phyloP scores from a whole-genome alignment of 2,888 invertebrate species.

The Loripinus fragilis region DNA sequence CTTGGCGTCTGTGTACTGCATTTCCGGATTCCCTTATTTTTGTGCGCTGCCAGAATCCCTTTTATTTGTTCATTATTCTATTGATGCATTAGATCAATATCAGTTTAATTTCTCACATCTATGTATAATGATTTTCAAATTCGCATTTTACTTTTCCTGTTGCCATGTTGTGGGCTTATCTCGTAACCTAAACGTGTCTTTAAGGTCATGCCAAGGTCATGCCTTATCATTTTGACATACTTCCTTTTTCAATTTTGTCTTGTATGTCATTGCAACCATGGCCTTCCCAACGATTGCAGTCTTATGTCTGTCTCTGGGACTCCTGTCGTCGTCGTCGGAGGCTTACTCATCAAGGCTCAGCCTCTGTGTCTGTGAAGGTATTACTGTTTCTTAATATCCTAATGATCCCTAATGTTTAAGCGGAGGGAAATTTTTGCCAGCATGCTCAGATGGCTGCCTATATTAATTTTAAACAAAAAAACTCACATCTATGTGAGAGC shows the following conservation, averaged over 20 bases:
- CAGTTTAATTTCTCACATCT: too few relatives aligned
- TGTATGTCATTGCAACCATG: background rate
- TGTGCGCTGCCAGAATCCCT: too few relatives aligned
- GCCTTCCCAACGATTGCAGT: background rate
- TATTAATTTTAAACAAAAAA: background rate
- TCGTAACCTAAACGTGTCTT: background rate
- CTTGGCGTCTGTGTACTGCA: too few relatives aligned
- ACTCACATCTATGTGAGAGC: background rate
- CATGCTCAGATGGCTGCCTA: background rate
- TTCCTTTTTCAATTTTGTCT: background rate
- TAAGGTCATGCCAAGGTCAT: too few relatives aligned
- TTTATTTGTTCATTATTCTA: too few relatives aligned
- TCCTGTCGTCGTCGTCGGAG: background rate
- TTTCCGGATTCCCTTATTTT: too few relatives aligned
- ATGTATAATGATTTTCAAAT: too few relatives aligned
- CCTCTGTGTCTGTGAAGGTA: constrained; percentile 16
- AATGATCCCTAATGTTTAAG: background rate
- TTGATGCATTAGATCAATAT: too few relatives aligned
- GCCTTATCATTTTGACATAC: background rate
- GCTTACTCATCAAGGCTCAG: background rate
- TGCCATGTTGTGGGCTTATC: too few relatives aligned
- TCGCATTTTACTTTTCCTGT: too few relatives aligned
- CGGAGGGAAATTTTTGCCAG: background rate
- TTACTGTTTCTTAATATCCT: background rate
- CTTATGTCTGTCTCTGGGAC: background rate